A percentile compares a stretch with the other conserved stretches of the same genome.
Conservation (phyloP, 2,888 invertebrate species). For the Caenorhabditis auriculariae region DNA sequence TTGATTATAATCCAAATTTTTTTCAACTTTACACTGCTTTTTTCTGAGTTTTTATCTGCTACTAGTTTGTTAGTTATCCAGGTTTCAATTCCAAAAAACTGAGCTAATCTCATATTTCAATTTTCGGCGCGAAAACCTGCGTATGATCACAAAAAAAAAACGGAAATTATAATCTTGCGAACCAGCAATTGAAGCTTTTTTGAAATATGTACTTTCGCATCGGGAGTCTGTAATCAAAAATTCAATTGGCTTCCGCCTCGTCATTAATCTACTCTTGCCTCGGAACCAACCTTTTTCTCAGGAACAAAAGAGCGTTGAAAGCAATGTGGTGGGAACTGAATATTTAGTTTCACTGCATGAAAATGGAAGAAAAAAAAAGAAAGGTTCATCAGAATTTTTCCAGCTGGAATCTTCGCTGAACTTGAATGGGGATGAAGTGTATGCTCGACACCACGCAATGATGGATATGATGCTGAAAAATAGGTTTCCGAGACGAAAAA, state of each 20-base stretch:
- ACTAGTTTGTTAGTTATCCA: no score
- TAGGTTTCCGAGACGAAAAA: conserved; percentile 28
- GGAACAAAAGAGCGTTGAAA: neutral
- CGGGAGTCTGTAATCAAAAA: no score
- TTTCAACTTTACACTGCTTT: neutral
- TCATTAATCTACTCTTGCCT: conserved; percentile 11
- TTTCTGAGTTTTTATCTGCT: neutral
- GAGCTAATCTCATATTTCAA: no score
- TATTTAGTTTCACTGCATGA: neutral
- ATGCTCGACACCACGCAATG: conserved; percentile 56
- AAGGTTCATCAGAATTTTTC: conserved; percentile 6
- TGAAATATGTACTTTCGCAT: no score
- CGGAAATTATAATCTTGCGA: no score
- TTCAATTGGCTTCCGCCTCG: no score
- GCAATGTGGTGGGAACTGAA: neutral
- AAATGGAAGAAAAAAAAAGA: neutral
- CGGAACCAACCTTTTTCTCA: conserved; percentile 4
- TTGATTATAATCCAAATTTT: neutral
- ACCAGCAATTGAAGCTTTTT: no score
- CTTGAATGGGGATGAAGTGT: conserved; percentile 50
- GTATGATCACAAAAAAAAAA: no score
- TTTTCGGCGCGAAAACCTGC: no score
- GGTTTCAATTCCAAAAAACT: no score
- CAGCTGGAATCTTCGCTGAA: conserved; percentile 41
- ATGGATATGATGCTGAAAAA: conserved; percentile 62